phyloP scores from a whole-genome alignment of 2,113 vertebrate species.

The Vireo altiloquus region DNA sequence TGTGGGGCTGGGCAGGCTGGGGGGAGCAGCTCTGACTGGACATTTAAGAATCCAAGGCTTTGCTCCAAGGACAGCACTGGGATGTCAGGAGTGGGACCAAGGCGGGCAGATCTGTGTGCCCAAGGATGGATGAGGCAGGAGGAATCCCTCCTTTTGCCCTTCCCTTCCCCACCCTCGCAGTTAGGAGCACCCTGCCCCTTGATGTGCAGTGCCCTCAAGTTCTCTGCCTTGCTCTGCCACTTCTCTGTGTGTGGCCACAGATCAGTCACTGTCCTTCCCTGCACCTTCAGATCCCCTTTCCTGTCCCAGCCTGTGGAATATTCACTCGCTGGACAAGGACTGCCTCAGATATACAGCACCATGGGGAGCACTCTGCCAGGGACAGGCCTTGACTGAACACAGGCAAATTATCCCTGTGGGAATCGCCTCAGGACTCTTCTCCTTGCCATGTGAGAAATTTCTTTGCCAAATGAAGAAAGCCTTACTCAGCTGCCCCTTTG shows the following conservation, averaged over 20 bases:
- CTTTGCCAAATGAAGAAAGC: background rate
- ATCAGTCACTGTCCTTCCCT: background rate
- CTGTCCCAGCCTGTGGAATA: too few relatives aligned
- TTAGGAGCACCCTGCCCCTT: background rate
- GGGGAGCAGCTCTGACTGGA: background rate
- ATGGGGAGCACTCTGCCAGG: background rate
- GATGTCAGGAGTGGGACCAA: background rate
- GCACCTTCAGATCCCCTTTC: background rate
- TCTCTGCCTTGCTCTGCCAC: background rate
- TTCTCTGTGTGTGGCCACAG: background rate
- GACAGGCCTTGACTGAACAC: background rate
- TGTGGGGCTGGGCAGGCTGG: background rate
- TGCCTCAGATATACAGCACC: background rate
- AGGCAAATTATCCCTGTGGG: background rate
- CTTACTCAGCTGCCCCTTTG: background rate
- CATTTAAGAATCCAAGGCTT: background rate
- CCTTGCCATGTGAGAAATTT: background rate
- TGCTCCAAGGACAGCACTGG: background rate
- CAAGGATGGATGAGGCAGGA: background rate
- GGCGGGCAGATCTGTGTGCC: background rate
- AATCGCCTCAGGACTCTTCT: background rate
- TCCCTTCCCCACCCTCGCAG: background rate
- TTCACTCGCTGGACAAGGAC: background rate
- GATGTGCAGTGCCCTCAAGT: background rate
- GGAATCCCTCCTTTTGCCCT: accelerated